These are phyloP conservation scores for Erpobdella octoculata DNA, from an alignment of 2,888 invertebrate genomes.

Conservation along the genomic window DNA sequence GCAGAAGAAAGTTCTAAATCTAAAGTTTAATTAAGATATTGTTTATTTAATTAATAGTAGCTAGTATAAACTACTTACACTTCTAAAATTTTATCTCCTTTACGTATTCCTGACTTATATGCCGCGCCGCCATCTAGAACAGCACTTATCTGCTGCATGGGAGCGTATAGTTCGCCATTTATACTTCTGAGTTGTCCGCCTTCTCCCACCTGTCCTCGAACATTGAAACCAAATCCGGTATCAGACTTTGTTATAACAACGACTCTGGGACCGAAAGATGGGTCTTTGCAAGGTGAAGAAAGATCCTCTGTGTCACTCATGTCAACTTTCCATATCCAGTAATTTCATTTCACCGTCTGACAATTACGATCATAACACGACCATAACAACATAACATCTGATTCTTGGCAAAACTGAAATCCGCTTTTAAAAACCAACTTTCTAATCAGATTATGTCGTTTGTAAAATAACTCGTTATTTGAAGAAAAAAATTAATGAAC, in stretches of 20 bases:
- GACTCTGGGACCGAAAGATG: conserved; percentile 43
- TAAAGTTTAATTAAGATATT: no score
- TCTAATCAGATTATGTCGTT: no score
- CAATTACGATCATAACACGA: not conserved
- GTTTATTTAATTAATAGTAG: no score
- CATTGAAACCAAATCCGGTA: conserved; percentile 94
- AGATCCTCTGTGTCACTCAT: conserved; percentile 34
- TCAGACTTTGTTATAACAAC: conserved; percentile 50
- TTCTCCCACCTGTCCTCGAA: conserved; percentile 98
- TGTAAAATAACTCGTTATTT: no score
- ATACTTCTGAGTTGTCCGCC: conserved; percentile 95
- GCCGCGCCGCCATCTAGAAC: conserved; percentile 91
- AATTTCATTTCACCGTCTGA: not conserved
- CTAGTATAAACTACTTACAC: conserved; percentile 88
- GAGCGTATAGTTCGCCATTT: conserved; percentile 96
- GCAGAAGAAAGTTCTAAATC: no score
- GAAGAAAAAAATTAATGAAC: no score
- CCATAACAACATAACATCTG: not conserved
- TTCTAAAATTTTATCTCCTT: conserved; percentile 95
- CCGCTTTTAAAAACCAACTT: no score
- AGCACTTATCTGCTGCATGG: conserved; percentile 97
- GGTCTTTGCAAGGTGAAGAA: conserved; percentile 7
- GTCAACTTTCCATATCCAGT: conserved; percentile 31
- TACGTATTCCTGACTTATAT: conserved; percentile 89
- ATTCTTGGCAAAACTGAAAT: not conserved